These are phyloP conservation scores for Cylas formicarius DNA, from an alignment of 1,140 invertebrate genomes.

Conservation along the genomic window DNA sequence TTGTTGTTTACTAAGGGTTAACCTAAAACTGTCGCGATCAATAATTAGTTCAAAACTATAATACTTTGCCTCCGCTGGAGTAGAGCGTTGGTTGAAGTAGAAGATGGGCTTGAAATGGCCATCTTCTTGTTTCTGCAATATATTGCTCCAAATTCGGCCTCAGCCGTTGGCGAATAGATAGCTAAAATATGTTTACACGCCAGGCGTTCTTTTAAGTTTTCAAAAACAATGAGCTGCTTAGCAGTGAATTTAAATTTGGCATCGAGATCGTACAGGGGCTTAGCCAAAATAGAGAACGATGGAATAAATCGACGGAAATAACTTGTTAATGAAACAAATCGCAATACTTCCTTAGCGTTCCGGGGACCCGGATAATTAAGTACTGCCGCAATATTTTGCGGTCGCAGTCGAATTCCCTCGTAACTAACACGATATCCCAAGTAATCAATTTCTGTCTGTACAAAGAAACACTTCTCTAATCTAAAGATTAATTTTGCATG, in stretches of 20 bases:
- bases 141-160: constrained; percentile 19
- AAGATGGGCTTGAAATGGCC: constrained; percentile 9
- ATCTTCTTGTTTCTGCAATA: constrained; percentile 16
- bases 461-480: constrained; percentile 11
- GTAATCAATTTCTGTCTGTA: constrained; percentile 6
- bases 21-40: constrained; percentile 3
- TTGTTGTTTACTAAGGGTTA: constrained; percentile 4
- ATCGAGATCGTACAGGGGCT: constrained; percentile 21
- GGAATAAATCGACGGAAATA: constrained; percentile 26
- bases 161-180: constrained; percentile 12
- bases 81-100: constrained; percentile 12
- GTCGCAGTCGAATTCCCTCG: constrained; percentile 7
- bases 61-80: not conserved
- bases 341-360: constrained; percentile 6
- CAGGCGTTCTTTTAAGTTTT: constrained; percentile 10
- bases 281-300: constrained; percentile 19
- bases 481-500: constrained; percentile 1
- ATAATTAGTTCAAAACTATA: constrained; percentile 9
- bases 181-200: constrained; percentile 8
- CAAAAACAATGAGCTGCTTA: constrained; percentile 1
- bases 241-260: constrained; percentile 8
- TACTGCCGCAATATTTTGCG: constrained; percentile 6
- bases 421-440: constrained; percentile 5
- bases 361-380: constrained; percentile 7
- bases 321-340: constrained; percentile 20